These are phyloP conservation scores for Carassius carassius DNA, from an alignment of 2,113 vertebrate genomes.

Conservation along the genomic window DNA sequence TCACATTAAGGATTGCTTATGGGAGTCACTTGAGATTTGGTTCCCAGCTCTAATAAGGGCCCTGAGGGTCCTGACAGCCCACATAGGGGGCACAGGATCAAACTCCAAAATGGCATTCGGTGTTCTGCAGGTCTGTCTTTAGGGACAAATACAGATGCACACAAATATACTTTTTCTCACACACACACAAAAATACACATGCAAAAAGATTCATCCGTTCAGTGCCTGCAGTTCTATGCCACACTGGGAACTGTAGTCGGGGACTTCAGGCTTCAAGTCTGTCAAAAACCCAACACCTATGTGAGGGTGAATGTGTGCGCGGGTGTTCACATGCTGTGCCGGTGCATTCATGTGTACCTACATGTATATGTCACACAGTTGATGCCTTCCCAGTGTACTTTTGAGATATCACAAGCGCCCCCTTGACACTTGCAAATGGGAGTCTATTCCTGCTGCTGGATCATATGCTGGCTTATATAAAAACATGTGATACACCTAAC, in stretches of 20 bases:
- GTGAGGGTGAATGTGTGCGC: conserved; percentile 33
- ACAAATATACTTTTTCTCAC: conserved; percentile 1
- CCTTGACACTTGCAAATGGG: conserved; percentile 39
- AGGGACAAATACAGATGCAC: not conserved
- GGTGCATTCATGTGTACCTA: conserved; percentile 30
- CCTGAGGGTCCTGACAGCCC: conserved; percentile 37
- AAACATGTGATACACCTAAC: conserved; percentile 32
- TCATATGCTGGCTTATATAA: conserved; percentile 45
- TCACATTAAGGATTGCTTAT: conserved; percentile 68
- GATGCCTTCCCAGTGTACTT: conserved; percentile 26
- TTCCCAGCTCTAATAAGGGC: conserved; percentile 38
- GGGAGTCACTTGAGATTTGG: conserved; percentile 53
- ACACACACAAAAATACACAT: too few species aligned
- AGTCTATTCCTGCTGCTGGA: conserved; percentile 27
- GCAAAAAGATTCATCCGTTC: not conserved
- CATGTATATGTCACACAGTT: conserved; percentile 37
- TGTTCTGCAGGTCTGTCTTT: conserved; percentile 18
- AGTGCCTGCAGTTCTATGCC: not conserved
- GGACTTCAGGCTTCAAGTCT: conserved; percentile 1
- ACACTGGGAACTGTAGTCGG: not conserved
- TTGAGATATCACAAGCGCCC: conserved; percentile 15
- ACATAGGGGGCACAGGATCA: conserved; percentile 37
- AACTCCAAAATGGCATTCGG: not conserved
- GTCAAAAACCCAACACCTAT: conserved; percentile 17
- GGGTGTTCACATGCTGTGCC: conserved; percentile 19